Conservation (phyloP, 2,113 vertebrate species). For the Xenotilapia flavipinnis region DNA sequence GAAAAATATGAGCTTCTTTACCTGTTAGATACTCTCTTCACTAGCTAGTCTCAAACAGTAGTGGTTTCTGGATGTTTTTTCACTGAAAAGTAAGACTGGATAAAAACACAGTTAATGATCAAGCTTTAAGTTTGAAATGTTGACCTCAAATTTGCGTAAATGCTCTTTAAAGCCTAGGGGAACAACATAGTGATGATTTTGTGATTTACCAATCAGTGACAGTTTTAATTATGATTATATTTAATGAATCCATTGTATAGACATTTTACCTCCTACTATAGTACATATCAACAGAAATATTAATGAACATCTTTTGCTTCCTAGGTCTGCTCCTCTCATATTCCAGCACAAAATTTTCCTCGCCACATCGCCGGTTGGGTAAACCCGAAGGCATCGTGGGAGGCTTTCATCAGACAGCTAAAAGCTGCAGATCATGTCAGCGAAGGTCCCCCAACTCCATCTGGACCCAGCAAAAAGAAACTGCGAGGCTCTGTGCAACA, state of each 20-base stretch:
- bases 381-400: slow-evolving; percentile 74
- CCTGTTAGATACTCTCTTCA: neutral
- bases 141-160: neutral
- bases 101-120: neutral
- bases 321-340: slow-evolving; percentile 20
- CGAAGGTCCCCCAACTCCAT: neutral
- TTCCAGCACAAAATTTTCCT: slow-evolving; percentile 33
- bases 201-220: neutral
- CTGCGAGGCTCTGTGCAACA: neutral
- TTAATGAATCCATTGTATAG: neutral
- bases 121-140: neutral
- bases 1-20: neutral
- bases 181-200: neutral
- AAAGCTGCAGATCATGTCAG: neutral
- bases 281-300: neutral
- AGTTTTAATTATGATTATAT: neutral
- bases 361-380: slow-evolving; percentile 77
- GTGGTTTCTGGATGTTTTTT: neutral
- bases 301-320: neutral
- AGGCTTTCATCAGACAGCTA: slow-evolving; percentile 73
- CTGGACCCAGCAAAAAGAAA: slow-evolving; percentile 46
- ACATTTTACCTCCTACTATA: neutral
- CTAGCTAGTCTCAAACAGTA: neutral
- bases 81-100: neutral
- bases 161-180: neutral